A percentile compares a stretch with the other conserved stretches of the same genome.
phyloP scores from a whole-genome alignment of 2,797 vertebrate genomes.

The Schizothorax lantsangensis region DNA sequence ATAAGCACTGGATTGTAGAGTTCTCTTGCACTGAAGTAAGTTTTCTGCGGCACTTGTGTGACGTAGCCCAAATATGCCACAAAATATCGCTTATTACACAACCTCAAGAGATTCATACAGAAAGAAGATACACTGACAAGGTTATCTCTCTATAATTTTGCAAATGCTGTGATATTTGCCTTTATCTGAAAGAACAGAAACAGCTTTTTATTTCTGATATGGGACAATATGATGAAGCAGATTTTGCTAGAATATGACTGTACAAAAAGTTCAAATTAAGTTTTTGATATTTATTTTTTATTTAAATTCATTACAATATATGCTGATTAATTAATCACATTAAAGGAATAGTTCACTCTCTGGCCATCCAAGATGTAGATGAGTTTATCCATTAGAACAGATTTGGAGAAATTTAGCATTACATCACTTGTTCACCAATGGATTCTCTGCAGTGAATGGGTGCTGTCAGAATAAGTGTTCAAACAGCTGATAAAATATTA shows the following conservation, averaged over 20 bases:
- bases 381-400: background rate
- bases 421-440: too few species aligned
- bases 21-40: background rate
- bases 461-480: too few species aligned
- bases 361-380: background rate
- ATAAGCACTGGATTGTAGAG: slow-evolving; percentile 1
- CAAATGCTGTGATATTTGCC: background rate
- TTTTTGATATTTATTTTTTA: background rate
- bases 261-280: background rate
- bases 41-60: background rate
- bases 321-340: background rate
- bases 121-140: slow-evolving; percentile 26
- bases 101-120: slow-evolving; percentile 15
- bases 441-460: too few species aligned
- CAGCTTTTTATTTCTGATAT: background rate
- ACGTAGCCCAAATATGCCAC: slow-evolving; percentile 9
- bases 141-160: slow-evolving; percentile 6
- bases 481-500: background rate
- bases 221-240: background rate
- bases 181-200: slow-evolving; percentile 5
- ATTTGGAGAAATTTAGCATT: background rate
- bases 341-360: background rate
- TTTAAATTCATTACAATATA: background rate
- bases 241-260: background rate
- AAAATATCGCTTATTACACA: background rate